These are phyloP conservation scores for Gnathonemus echidnorhynchus DNA, from an alignment of 2,113 vertebrate species.

Conservation along the genomic window DNA sequence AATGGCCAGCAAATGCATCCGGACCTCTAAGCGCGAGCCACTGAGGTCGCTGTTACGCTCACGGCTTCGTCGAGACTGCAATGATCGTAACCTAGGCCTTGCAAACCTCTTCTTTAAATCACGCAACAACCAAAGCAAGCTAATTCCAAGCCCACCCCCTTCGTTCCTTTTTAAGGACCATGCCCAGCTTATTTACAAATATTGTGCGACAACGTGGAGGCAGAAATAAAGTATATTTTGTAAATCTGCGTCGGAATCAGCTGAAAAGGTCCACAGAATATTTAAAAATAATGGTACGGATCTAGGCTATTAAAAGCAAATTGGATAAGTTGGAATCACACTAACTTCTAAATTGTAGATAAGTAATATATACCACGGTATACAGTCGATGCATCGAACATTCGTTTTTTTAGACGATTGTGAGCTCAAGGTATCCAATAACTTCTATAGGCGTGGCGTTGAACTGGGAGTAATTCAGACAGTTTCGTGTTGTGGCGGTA, in stretches of 20 bases:
- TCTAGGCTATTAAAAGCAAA: background rate
- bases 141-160: background rate
- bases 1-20: constrained; percentile 58
- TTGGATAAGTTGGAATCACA: background rate
- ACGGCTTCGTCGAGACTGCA: constrained; percentile 69
- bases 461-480: constrained; percentile 69
- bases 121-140: background rate
- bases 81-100: constrained; percentile 99
- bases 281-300: background rate
- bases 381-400: background rate
- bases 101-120: constrained; percentile 43
- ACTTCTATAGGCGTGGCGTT: background rate
- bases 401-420: background rate
- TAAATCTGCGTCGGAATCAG: background rate
- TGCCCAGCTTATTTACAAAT: background rate
- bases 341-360: background rate
- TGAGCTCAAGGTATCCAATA: background rate
- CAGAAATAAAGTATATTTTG: background rate
- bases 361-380: background rate
- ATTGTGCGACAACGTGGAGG: background rate
- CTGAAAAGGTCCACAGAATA: background rate
- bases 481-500: constrained; percentile 94
- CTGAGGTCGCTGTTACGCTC: constrained; percentile 51
- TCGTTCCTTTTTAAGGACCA: background rate
- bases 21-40: constrained; percentile 45